phyloP scores from a whole-genome alignment of 1,140 invertebrate species.

The Melitaea cinxia region DNA sequence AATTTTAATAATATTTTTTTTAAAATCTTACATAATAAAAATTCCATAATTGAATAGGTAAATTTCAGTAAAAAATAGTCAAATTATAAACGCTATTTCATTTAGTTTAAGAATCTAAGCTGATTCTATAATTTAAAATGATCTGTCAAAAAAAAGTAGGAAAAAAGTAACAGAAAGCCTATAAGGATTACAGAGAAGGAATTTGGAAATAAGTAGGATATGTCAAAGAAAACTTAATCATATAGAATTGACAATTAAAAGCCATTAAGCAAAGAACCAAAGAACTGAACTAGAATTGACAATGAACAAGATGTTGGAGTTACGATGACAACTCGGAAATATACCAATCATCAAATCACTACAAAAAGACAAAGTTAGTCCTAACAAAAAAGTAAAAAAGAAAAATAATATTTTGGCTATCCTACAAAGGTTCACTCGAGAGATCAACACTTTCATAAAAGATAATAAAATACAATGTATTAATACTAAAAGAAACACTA shows the following conservation, averaged over 20 bases:
- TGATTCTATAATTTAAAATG: too few relatives aligned
- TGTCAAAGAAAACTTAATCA: too few relatives aligned
- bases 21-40: not conserved
- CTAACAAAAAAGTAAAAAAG: not conserved
- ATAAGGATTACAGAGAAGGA: too few relatives aligned
- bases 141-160: too few relatives aligned
- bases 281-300: not conserved
- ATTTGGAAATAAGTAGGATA: too few relatives aligned
- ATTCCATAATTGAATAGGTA: too few relatives aligned
- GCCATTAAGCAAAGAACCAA: not conserved
- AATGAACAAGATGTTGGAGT: not conserved
- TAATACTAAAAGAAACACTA: not conserved
- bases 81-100: too few relatives aligned
- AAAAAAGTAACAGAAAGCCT: too few relatives aligned
- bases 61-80: too few relatives aligned
- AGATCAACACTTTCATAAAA: conserved; percentile 22
- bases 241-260: too few relatives aligned
- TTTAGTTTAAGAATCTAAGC: too few relatives aligned
- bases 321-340: not conserved
- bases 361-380: not conserved
- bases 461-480: not conserved
- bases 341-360: not conserved
- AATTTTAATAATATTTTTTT: not conserved
- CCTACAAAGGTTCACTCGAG: conserved; percentile 9
- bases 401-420: not conserved